These are phyloP conservation scores for Orientallactaga bullata DNA, from an alignment of 2,113 vertebrate genomes.

Conservation along the genomic window DNA sequence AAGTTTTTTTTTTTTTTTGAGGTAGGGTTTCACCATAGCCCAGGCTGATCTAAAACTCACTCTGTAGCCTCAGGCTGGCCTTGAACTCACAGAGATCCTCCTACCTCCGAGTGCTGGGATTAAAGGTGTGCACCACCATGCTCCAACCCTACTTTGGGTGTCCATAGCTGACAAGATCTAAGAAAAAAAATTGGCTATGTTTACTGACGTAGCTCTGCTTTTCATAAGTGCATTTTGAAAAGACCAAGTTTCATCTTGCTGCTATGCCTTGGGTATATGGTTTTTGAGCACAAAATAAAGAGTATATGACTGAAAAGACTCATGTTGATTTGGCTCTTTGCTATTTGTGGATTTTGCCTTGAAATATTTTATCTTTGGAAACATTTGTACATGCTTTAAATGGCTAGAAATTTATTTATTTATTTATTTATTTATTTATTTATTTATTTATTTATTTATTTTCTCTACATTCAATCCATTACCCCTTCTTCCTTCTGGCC, in stretches of 20 bases:
- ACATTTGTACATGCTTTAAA: neutral
- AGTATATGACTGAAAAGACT: neutral
- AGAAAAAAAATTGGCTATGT: neutral
- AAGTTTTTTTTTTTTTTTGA: too few species aligned
- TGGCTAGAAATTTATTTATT: constrained; percentile 16
- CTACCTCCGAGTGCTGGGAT: too few species aligned
- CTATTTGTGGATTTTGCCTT: constrained; percentile 47
- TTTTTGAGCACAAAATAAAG: constrained; percentile 42
- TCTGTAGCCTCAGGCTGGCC: too few species aligned
- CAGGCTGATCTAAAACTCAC: too few species aligned
- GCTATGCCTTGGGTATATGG: constrained; percentile 3
- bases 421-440: constrained; percentile 5
- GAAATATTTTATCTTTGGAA: constrained; percentile 54
- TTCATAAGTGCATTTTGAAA: constrained; percentile 54
- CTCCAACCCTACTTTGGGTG: neutral
- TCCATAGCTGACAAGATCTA: neutral
- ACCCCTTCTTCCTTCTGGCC: neutral
- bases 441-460: too few species aligned
- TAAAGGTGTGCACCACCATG: too few species aligned
- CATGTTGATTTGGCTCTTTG: neutral
- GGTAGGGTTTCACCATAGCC: too few species aligned
- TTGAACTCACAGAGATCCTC: too few species aligned
- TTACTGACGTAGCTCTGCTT: neutral
- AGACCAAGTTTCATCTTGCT: constrained; percentile 30
- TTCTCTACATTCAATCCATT: neutral